These are phyloP conservation scores for Clarias gariepinus DNA, from an alignment of 2,113 vertebrate species.

Conservation along the genomic window DNA sequence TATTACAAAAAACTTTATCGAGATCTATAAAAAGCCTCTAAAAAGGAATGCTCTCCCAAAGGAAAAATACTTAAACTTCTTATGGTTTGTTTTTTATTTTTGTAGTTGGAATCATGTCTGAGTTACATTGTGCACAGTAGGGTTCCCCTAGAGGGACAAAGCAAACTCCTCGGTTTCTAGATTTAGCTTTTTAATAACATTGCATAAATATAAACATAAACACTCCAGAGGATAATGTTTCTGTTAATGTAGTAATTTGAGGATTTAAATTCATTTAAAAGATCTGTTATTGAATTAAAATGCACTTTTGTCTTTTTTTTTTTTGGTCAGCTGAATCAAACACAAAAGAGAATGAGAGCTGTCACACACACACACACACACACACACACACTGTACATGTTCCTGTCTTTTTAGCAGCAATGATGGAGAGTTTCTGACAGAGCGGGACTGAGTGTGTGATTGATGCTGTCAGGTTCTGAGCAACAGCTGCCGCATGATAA, in stretches of 20 bases:
- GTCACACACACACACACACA: neutral
- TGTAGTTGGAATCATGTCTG: neutral
- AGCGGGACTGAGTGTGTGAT: conserved; percentile 60
- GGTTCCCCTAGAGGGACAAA: neutral
- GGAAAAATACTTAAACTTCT: too few relatives aligned
- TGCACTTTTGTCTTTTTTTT: neutral
- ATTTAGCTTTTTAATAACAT: neutral
- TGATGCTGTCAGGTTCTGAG: conserved; percentile 66
- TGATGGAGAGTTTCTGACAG: conserved; percentile 60
- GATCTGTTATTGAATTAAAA: neutral
- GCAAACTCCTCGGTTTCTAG: neutral
- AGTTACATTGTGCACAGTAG: neutral
- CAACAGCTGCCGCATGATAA: conserved; percentile 68
- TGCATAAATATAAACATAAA: neutral
- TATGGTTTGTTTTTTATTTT: too few relatives aligned
- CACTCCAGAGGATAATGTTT: neutral
- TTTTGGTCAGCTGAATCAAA: neutral
- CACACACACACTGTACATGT: neutral
- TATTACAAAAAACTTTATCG: too few relatives aligned
- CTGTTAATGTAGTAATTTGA: neutral
- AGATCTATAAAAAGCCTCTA: too few relatives aligned
- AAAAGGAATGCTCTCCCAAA: too few relatives aligned
- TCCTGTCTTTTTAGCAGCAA: conserved; percentile 63
- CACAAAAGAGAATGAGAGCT: neutral
- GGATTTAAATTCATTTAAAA: neutral